Conservation (phyloP, 2,113 vertebrate species). For the Heptranchias perlo region DNA sequence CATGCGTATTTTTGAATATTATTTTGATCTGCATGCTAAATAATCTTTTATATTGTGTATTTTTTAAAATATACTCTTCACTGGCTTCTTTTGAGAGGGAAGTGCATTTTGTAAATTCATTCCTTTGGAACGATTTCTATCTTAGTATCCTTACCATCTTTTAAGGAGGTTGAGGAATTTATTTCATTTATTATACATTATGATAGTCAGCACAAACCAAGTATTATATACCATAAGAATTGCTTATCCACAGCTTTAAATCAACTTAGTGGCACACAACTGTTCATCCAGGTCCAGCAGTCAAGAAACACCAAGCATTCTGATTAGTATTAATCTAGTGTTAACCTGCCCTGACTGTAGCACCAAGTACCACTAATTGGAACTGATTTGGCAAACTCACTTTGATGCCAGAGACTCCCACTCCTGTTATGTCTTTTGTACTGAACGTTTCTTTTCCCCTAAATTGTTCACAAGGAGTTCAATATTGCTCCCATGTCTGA, state of each 20-base stretch:
- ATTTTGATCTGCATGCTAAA: neutral
- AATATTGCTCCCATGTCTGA: neutral
- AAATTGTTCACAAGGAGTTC: neutral
- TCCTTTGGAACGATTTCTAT: neutral
- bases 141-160: neutral
- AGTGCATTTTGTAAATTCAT: neutral
- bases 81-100: neutral
- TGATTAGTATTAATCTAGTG: neutral
- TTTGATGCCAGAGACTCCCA: neutral
- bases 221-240: neutral
- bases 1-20: neutral
- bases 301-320: neutral
- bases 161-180: neutral
- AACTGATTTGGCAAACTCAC: neutral
- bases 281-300: neutral
- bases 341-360: neutral
- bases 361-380: no score
- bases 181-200: neutral
- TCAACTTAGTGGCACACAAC: neutral
- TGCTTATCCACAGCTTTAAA: neutral
- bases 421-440: neutral
- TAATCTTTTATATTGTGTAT: neutral
- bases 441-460: neutral
- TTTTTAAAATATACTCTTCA: neutral
- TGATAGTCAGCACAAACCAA: neutral